A percentile compares a stretch with the other conserved stretches of the same genome.
Evolutionary conservation across 2,797 vertebrate genomes (phyloP).

Genomic region (Mus caroli): DNA sequence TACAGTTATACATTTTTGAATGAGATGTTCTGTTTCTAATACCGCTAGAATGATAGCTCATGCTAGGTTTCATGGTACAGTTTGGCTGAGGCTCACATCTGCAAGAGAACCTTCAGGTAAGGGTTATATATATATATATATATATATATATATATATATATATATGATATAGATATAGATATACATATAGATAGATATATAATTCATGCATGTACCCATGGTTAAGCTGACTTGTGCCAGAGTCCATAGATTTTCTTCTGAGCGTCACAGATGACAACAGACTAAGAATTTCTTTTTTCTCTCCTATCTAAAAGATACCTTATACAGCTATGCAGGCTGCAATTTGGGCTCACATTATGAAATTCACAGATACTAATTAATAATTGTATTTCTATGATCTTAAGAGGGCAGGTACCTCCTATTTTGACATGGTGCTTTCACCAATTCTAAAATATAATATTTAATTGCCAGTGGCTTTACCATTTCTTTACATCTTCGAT

Average conservation of each 20-base stretch:
- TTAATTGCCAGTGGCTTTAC: background rate
- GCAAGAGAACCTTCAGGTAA: background rate
- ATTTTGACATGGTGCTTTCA: background rate
- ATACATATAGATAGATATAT: too few relatives aligned
- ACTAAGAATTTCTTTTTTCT: background rate
- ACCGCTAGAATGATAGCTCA: background rate
- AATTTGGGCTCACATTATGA: background rate
- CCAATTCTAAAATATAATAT: background rate
- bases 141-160: too few relatives aligned
- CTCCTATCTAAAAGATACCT: background rate
- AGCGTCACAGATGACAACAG: too few relatives aligned
- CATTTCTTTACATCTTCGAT: conserved; percentile 9
- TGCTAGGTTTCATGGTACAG: background rate
- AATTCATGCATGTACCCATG: rapidly evolving
- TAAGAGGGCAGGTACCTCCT: background rate
- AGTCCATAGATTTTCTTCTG: background rate
- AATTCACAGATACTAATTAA: background rate
- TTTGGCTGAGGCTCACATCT: background rate
- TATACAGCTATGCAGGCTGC: background rate
- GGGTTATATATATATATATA: rapidly evolving
- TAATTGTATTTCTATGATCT: background rate
- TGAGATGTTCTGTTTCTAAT: background rate
- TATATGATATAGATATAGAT: too few relatives aligned
- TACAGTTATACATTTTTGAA: background rate
- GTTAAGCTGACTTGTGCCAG: background rate